Evolutionary conservation across 2,113 vertebrate species (phyloP).

Genomic region (Amblyopsis rosae): DNA sequence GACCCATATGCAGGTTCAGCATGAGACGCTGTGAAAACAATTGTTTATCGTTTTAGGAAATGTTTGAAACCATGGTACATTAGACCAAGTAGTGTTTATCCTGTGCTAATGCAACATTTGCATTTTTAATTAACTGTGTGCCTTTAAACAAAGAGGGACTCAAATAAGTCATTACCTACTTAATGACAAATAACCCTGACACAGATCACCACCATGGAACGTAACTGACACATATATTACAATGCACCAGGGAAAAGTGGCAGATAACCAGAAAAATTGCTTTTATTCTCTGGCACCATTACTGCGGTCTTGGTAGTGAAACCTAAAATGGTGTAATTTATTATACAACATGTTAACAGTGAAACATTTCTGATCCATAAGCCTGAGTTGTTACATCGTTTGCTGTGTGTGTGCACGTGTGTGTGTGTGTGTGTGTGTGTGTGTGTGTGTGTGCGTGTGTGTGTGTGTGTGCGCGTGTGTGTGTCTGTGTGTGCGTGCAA

Average conservation of each 20-base stretch:
- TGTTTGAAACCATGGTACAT: conserved; percentile 16
- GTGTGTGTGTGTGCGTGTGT: conserved; percentile 3
- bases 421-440: not conserved
- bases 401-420: not conserved
- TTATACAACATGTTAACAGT: conserved; percentile 16
- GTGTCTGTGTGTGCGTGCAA: conserved; percentile 12
- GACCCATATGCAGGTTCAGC: conserved; percentile 27
- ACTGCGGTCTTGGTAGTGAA: not conserved
- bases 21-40: conserved; percentile 10
- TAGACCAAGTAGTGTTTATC: conserved; percentile 1
- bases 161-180: not conserved
- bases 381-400: not conserved
- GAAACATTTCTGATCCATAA: conserved; percentile 16
- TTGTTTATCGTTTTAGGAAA: conserved; percentile 35
- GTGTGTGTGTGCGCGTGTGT: too few species aligned
- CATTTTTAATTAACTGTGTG: not conserved
- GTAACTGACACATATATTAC: too few species aligned
- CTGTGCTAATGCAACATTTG: not conserved
- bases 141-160: not conserved
- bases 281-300: not conserved
- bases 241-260: not conserved
- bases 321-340: conserved; percentile 14
- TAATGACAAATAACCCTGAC: not conserved
- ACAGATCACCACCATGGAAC: not conserved
- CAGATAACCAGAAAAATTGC: not conserved